Evolutionary conservation across 2,113 vertebrate genomes (phyloP), one percentile per base, ranked within the genome.

Genomic region (Calonectris borealis): DNA sequence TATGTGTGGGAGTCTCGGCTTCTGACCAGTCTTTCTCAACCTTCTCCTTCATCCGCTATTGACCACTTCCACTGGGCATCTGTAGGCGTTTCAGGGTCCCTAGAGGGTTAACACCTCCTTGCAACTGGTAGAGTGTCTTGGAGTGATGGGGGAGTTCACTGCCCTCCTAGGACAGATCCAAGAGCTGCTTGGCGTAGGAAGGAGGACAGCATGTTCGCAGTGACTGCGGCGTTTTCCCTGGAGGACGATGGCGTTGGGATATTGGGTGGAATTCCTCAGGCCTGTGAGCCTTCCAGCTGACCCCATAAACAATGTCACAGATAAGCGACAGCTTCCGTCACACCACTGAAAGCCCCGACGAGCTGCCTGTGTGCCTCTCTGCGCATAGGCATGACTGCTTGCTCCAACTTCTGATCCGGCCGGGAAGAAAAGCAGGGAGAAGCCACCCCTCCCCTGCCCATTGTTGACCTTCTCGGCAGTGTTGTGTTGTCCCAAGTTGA

Each of bases 51-150:
- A 16, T 40, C 34, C 1, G 1, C 76, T 25, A 1, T 3, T 6
- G 7, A 25, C 46, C 48, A 52, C 16, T 31, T 83, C 26, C 27
- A 15, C 26, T 20, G 64, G 36, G 32, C n/a, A 21, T 40, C 27
- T 16, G 26, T 10, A 51, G 55, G 34, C 2, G 1, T 20, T 4
- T 14, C 57, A n/a, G 48, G 26, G 44, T 82, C 61, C 72, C 49
- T 68, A 76, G 90, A 94, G 95, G 91, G 95, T 95, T 95, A 97
- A 96, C 52, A 90, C 61, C 69, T 86, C 90, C 76, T 60, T 65
- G 57, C 34, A 91, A 66, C 62, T 79, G 34, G 52, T 65, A 55
- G 31, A 2, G 1, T 77, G 51, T 13, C 54, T 58, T 51, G 55
- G 73, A 80, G 40, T 26, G 58, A 29, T 31, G 83, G 52, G 34